A percentile compares a stretch with the other conserved stretches of the same genome.
Conservation (phyloP, 2,113 vertebrate species). For the Silurus meridionalis region DNA sequence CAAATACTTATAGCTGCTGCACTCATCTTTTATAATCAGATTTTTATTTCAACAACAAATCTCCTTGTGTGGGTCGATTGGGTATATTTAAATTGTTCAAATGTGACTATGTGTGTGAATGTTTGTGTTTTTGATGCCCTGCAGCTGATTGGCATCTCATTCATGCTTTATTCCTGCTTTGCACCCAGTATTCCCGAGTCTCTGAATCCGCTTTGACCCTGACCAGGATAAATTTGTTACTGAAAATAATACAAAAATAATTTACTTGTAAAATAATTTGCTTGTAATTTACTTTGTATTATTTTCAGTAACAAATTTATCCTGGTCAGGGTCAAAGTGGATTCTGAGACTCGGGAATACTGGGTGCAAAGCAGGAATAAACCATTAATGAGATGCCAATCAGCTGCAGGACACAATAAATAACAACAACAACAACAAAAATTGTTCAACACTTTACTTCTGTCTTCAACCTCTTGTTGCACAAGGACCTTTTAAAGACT, state of each 20-base stretch:
- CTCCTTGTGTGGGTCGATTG: background rate
- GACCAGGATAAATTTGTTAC: background rate
- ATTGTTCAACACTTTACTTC: conserved; percentile 42
- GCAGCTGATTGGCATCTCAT: background rate
- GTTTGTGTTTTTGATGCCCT: background rate
- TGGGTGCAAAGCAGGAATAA: background rate
- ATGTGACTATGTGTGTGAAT: background rate
- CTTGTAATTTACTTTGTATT: too few species aligned
- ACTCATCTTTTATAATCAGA: background rate
- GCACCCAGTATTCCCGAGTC: background rate
- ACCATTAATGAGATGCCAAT: background rate
- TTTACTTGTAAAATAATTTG: too few species aligned
- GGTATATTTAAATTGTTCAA: background rate
- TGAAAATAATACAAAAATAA: background rate
- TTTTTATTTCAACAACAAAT: background rate
- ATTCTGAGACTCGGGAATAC: background rate
- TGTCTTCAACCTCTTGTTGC: conserved; percentile 11
- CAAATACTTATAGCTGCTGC: background rate
- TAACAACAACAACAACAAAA: background rate
- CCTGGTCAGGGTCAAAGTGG: background rate
- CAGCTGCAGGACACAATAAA: background rate
- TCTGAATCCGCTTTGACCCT: background rate
- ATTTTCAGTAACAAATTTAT: background rate
- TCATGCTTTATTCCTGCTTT: background rate
- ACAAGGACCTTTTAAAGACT: conserved; percentile 31